These are phyloP conservation scores for Ceratina japonica DNA, from an alignment of 1,140 invertebrate genomes.

Conservation along the genomic window DNA sequence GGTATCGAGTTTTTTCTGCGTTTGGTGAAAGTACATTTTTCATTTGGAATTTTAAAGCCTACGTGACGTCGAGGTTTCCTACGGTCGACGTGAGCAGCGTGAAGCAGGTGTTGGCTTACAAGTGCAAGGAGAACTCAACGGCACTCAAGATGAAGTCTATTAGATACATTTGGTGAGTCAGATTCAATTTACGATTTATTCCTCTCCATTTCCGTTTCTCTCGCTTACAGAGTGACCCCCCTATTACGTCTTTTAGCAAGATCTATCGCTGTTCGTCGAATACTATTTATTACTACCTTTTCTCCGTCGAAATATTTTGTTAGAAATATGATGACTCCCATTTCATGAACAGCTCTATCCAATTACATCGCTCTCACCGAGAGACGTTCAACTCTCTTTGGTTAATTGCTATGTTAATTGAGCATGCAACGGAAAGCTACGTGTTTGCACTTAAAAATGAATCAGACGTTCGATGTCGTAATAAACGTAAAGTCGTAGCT, in stretches of 20 bases:
- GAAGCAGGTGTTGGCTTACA: slow-evolving; percentile 87
- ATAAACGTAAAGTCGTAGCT: not conserved
- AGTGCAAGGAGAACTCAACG: slow-evolving; percentile 88
- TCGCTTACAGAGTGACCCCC: not conserved
- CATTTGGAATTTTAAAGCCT: slow-evolving; percentile 73
- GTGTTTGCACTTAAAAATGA: slow-evolving; percentile 14
- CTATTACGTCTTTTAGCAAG: not conserved
- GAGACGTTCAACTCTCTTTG: too few species aligned
- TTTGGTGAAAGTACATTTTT: slow-evolving; percentile 10
- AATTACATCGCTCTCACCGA: too few species aligned
- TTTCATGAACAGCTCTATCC: too few species aligned
- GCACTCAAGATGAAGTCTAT: slow-evolving; percentile 86
- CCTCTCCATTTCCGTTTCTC: not conserved
- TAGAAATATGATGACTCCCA: too few species aligned
- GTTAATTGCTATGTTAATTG: not conserved
- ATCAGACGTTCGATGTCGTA: not conserved
- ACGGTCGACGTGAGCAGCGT: slow-evolving; percentile 86
- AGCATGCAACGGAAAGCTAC: not conserved
- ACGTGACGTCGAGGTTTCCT: slow-evolving; percentile 86
- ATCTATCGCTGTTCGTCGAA: not conserved
- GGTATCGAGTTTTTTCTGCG: not conserved
- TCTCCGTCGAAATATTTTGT: too few species aligned
- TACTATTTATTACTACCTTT: too few species aligned
- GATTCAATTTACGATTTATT: not conserved
- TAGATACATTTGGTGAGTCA: slow-evolving; percentile 82